Conservation (phyloP, 2,888 invertebrate species). For the Nymphalis urticae region DNA sequence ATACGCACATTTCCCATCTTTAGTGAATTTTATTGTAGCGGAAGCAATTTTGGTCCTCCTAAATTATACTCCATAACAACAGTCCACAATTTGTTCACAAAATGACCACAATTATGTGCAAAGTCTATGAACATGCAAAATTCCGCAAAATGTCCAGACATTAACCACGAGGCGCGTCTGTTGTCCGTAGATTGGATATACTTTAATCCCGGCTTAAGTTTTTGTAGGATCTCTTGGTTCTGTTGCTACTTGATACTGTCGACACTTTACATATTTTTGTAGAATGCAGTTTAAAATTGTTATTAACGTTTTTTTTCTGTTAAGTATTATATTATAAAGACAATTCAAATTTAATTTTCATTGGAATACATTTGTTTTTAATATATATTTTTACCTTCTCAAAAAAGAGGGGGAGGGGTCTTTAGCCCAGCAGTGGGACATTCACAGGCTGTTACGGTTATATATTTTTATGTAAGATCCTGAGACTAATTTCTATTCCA, state of each 20-base stretch:
- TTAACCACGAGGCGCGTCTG: constrained; percentile 22
- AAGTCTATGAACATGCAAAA: constrained; percentile 36
- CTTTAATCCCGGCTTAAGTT: constrained; percentile 19
- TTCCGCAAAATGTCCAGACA: constrained; percentile 28
- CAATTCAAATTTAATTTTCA: too few relatives aligned
- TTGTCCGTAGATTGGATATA: constrained; percentile 16
- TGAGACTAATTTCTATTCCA: too few relatives aligned
- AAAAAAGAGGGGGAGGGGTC: too few relatives aligned
- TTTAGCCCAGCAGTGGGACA: too few relatives aligned
- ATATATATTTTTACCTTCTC: too few relatives aligned
- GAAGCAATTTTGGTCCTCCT: constrained; percentile 33
- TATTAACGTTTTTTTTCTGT: not conserved
- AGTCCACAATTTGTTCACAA: constrained; percentile 34
- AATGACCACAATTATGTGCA: constrained; percentile 39
- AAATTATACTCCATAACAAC: constrained; percentile 29
- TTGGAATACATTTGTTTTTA: too few relatives aligned
- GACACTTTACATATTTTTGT: not conserved
- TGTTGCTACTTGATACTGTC: not conserved
- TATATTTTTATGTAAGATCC: too few relatives aligned
- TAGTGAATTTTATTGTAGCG: constrained; percentile 11
- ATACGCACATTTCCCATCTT: too few relatives aligned
- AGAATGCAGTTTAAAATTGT: not conserved
- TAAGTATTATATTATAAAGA: too few relatives aligned
- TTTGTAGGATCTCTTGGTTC: not conserved
- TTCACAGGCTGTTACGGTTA: too few relatives aligned